These are phyloP conservation scores for Sander vitreus DNA, from an alignment of 2,113 vertebrate genomes.

Conservation along the genomic window DNA sequence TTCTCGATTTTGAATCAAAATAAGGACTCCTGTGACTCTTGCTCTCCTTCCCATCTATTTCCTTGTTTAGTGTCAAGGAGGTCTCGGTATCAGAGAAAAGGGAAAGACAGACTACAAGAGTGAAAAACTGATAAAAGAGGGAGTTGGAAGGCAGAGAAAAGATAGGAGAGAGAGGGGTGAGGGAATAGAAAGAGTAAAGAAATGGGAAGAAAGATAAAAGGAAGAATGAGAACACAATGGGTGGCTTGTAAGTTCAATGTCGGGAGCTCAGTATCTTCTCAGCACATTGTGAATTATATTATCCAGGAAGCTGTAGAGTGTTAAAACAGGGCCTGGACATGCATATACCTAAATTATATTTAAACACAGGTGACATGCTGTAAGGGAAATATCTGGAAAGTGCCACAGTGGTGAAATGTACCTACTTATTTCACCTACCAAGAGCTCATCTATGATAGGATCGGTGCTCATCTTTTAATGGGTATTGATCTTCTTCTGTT, in stretches of 20 bases:
- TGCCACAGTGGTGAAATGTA: not conserved
- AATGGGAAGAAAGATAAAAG: conserved; percentile 10
- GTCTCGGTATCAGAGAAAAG: conserved; percentile 10
- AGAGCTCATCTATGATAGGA: conserved; percentile 16
- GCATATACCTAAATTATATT: conserved; percentile 15
- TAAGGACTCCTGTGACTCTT: not conserved
- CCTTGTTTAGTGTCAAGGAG: conserved; percentile 4
- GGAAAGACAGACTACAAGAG: conserved; percentile 4
- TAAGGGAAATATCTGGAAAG: conserved; percentile 1
- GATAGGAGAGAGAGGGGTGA: not conserved
- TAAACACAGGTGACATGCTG: not conserved
- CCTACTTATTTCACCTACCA: conserved; percentile 19
- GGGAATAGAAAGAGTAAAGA: conserved; percentile 8
- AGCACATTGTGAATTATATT: conserved; percentile 36
- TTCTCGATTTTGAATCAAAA: conserved; percentile 23
- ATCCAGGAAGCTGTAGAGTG: not conserved
- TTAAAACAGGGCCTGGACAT: conserved; percentile 6
- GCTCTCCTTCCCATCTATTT: not conserved
- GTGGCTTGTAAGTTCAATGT: conserved; percentile 15
- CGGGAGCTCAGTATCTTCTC: conserved; percentile 23
- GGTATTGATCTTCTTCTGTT: conserved; percentile 22
- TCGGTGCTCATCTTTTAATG: conserved; percentile 38
- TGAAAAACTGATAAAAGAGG: conserved; percentile 20
- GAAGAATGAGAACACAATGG: conserved; percentile 1
- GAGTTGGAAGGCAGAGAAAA: conserved; percentile 1